phyloP scores from a whole-genome alignment of 2,113 vertebrate genomes.

The Callospermophilus lateralis region DNA sequence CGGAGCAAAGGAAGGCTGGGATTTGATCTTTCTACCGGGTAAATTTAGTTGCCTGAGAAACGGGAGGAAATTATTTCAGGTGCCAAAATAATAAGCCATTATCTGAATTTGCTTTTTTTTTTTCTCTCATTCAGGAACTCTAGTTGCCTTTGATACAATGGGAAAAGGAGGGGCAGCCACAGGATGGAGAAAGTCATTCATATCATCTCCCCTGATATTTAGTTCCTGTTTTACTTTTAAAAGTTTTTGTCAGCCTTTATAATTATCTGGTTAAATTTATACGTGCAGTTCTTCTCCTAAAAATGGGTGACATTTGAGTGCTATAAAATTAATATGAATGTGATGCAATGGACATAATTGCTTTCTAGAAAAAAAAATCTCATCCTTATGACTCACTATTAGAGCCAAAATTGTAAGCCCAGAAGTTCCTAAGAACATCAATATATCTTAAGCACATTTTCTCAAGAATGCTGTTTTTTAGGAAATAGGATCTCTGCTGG shows the following conservation, averaged over 20 bases:
- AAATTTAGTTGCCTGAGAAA: constrained; percentile 86
- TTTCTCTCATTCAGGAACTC: constrained; percentile 12
- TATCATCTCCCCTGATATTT: constrained; percentile 54
- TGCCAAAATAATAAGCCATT: constrained; percentile 77
- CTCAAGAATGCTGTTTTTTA: constrained; percentile 55
- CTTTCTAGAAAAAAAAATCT: constrained; percentile 79
- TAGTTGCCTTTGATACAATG: constrained; percentile 49
- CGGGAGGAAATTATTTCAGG: constrained; percentile 80
- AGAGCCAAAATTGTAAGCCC: constrained; percentile 54
- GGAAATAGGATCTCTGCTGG: constrained; percentile 32
- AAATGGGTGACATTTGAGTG: constrained; percentile 75
- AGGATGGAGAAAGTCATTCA: constrained; percentile 60
- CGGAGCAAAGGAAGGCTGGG: constrained; percentile 74
- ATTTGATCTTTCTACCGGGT: constrained; percentile 84
- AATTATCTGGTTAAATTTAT: constrained; percentile 74
- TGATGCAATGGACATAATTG: constrained; percentile 63
- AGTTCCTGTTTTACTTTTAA: constrained; percentile 55
- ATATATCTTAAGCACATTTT: constrained; percentile 9
- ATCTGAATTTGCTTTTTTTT: constrained; percentile 53
- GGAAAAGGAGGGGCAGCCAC: constrained; percentile 56
- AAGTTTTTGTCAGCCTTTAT: constrained; percentile 59
- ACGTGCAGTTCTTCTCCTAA: constrained; percentile 57
- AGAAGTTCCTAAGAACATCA: constrained; percentile 52
- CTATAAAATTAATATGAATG: constrained; percentile 73
- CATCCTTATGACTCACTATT: constrained; percentile 69